Evolutionary conservation across 1,140 invertebrate species (phyloP).

Genomic region (Cydia amplana): DNA sequence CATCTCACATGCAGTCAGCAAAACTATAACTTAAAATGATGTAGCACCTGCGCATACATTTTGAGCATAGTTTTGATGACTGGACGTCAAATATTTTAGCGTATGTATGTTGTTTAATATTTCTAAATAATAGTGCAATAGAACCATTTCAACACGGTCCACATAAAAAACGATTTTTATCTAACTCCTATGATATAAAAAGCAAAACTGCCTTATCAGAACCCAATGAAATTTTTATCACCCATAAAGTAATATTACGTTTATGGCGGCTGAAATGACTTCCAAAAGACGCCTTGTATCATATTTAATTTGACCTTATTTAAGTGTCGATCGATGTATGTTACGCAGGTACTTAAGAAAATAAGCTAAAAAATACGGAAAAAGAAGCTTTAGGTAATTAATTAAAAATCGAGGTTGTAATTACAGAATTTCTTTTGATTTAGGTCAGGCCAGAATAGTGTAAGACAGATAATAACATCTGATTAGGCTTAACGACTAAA

Average conservation of each 20-base stretch:
- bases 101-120: no score
- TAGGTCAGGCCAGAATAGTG: no score
- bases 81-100: no score
- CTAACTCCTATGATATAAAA: slow-evolving; percentile 1
- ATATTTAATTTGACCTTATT: slow-evolving; percentile 40
- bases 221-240: slow-evolving; percentile 40
- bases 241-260: slow-evolving; percentile 41
- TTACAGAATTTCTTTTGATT: no score
- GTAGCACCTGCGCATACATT: no score
- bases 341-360: not conserved
- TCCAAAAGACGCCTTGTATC: slow-evolving; percentile 37
- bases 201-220: slow-evolving; percentile 40
- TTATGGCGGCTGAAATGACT: slow-evolving; percentile 38
- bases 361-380: not conserved
- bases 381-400: not conserved
- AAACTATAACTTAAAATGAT: no score
- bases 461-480: no score
- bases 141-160: not conserved
- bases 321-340: not conserved
- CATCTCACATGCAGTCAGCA: no score
- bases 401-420: no score
- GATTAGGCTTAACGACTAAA: no score
- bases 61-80: no score
- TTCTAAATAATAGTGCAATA: not conserved
- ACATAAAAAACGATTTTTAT: not conserved